Evolutionary conservation across 2,113 vertebrate species (phyloP).

Genomic region (Eubucco bourcierii): DNA sequence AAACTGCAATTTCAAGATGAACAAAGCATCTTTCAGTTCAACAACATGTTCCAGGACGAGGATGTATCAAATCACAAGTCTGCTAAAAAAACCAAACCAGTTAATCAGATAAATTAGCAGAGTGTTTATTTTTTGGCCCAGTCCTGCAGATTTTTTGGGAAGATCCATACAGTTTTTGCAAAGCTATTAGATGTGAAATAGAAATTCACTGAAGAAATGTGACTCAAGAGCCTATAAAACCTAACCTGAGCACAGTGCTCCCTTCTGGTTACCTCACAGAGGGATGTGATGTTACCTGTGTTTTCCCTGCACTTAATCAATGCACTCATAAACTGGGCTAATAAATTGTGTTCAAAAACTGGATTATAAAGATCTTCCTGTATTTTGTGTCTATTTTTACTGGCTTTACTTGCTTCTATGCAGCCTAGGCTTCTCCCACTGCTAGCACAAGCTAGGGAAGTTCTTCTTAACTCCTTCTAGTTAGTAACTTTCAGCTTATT

Average conservation of each 20-base stretch:
- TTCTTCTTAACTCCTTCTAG: not conserved
- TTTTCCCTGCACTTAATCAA: not conserved
- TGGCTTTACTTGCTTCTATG: not conserved
- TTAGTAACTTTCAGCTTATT: constrained; percentile 21
- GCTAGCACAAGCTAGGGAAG: not conserved
- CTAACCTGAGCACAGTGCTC: not conserved
- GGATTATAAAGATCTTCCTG: not conserved
- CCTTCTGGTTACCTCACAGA: not conserved
- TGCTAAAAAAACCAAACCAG: not conserved
- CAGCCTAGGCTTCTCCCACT: not conserved
- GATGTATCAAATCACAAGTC: not conserved
- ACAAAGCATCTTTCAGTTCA: not conserved
- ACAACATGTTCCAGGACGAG: not conserved
- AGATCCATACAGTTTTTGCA: not conserved
- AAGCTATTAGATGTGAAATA: not conserved
- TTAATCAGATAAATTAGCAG: not conserved
- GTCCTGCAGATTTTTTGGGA: not conserved
- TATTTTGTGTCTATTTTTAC: not conserved
- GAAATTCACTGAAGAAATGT: not conserved
- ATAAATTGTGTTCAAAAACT: not conserved
- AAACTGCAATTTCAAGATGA: not conserved
- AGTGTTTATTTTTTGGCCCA: not conserved
- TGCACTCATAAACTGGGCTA: not conserved
- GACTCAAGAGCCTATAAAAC: not conserved
- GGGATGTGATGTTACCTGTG: not conserved